Conservation (phyloP, 2,888 invertebrate species). For the Drosophila monieri region DNA sequence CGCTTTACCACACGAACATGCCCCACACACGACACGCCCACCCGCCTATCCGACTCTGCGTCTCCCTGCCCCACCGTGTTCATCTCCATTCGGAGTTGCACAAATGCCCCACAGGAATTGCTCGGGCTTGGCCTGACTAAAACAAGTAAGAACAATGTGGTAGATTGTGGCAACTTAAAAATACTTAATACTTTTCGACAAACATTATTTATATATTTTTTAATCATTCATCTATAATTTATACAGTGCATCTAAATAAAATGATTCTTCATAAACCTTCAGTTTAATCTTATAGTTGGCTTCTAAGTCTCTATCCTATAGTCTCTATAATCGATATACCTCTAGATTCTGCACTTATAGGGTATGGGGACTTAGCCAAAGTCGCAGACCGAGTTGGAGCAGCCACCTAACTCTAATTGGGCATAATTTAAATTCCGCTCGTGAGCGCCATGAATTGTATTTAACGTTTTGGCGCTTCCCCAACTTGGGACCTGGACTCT, state of each 20-base stretch:
- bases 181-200: slow-evolving; percentile 5
- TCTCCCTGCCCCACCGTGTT: slow-evolving; percentile 21
- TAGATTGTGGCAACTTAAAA: slow-evolving; percentile 1
- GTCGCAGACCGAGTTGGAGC: slow-evolving; percentile 37
- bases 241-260: too few species aligned
- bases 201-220: neutral
- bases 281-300: neutral
- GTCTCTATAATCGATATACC: neutral
- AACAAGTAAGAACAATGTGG: slow-evolving; percentile 15
- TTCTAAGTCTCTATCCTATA: too few species aligned
- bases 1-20: slow-evolving; percentile 78
- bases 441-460: slow-evolving; percentile 81
- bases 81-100: slow-evolving; percentile 37
- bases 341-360: slow-evolving; percentile 9
- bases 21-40: slow-evolving; percentile 70
- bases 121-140: slow-evolving; percentile 19
- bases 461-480: slow-evolving; percentile 79
- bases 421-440: slow-evolving; percentile 83
- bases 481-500: slow-evolving; percentile 60
- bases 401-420: slow-evolving; percentile 81
- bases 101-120: slow-evolving; percentile 68
- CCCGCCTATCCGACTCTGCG: slow-evolving; percentile 20
- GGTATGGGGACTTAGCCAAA: slow-evolving; percentile 10
- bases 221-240: too few species aligned
- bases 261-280: too few species aligned